Evolutionary conservation across 2,113 vertebrate species (phyloP).

Genomic region (Psettodes erumei): DNA sequence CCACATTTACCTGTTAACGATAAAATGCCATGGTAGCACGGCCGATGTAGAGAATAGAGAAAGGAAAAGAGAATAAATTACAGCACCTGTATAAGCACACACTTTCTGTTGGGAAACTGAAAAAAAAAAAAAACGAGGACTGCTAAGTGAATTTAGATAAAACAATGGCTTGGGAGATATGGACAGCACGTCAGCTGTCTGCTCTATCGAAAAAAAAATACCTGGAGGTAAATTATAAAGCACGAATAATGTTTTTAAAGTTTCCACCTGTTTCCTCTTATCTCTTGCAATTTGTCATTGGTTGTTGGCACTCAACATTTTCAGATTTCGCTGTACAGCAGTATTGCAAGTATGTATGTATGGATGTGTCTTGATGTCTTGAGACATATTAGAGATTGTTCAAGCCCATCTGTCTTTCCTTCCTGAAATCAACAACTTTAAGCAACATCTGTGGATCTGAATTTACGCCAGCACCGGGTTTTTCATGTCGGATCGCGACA

Average conservation of each 20-base stretch:
- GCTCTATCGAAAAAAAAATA: constrained; percentile 37
- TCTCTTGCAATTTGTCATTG: not conserved
- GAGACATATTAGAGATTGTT: constrained; percentile 25
- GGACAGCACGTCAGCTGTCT: constrained; percentile 23
- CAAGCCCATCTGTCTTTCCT: constrained; percentile 27
- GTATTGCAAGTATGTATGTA: constrained; percentile 19
- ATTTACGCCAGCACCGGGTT: not conserved
- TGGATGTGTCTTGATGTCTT: constrained; percentile 10
- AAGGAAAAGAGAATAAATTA: constrained; percentile 23
- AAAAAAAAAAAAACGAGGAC: not conserved
- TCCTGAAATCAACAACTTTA: constrained; percentile 36
- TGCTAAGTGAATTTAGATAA: constrained; percentile 32
- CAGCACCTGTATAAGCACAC: constrained; percentile 31
- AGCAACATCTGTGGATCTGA: not conserved
- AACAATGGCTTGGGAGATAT: constrained; percentile 16
- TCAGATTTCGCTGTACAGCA: not conserved
- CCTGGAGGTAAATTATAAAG: constrained; percentile 30
- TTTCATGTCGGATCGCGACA: constrained; percentile 34
- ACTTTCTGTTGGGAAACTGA: constrained; percentile 15
- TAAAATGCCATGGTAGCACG: constrained; percentile 23
- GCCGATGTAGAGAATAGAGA: constrained; percentile 28
- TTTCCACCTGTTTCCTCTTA: constrained; percentile 17
- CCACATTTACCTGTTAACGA: constrained; percentile 36
- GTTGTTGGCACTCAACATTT: constrained; percentile 3
- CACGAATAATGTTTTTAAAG: constrained; percentile 33